A percentile compares a stretch with the other conserved stretches of the same genome.
Conservation (phyloP, 1,140 invertebrate genomes). For the Bombyx mandarina region DNA sequence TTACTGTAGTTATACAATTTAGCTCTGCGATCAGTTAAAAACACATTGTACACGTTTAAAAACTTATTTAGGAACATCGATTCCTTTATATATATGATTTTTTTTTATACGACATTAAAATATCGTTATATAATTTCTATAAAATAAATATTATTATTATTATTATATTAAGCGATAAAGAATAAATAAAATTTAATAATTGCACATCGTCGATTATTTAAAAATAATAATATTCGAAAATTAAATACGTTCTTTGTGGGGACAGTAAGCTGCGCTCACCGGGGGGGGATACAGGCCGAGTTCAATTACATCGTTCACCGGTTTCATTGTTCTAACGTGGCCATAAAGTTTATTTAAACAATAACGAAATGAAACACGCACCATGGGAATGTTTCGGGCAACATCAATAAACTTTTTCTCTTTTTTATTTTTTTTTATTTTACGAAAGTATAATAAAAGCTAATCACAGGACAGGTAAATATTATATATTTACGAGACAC, state of each 20-base stretch:
- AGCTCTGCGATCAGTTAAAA: constrained; percentile 31
- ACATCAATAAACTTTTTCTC: constrained; percentile 34
- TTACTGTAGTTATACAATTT: constrained; percentile 52
- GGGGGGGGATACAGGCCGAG: constrained; percentile 8
- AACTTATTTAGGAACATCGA: constrained; percentile 62
- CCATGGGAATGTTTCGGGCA: constrained; percentile 60
- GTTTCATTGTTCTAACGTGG: too few relatives aligned
- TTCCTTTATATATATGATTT: constrained; percentile 28
- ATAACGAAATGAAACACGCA: constrained; percentile 31
- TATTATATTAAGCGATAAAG: constrained; percentile 53
- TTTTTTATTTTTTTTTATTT: not conserved
- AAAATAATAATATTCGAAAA: constrained; percentile 46
- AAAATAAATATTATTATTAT: constrained; percentile 47
- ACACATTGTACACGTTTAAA: constrained; percentile 46
- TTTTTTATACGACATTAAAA: constrained; percentile 32
- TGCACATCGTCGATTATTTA: constrained; percentile 51
- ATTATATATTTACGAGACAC: constrained; percentile 54
- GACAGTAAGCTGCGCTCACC: constrained; percentile 45
- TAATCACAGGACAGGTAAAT: constrained; percentile 62
- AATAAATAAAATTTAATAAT: constrained; percentile 63
- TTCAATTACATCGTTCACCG: constrained; percentile 1
- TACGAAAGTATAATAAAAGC: constrained; percentile 48
- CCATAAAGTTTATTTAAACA: constrained; percentile 14
- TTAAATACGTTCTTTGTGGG: constrained; percentile 28
- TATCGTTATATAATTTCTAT: constrained; percentile 43